Percentiles rank a stretch among this genome's conserved stretches.
Conservation (phyloP, 2,888 invertebrate species). For the Pristionchus japonicus region DNA sequence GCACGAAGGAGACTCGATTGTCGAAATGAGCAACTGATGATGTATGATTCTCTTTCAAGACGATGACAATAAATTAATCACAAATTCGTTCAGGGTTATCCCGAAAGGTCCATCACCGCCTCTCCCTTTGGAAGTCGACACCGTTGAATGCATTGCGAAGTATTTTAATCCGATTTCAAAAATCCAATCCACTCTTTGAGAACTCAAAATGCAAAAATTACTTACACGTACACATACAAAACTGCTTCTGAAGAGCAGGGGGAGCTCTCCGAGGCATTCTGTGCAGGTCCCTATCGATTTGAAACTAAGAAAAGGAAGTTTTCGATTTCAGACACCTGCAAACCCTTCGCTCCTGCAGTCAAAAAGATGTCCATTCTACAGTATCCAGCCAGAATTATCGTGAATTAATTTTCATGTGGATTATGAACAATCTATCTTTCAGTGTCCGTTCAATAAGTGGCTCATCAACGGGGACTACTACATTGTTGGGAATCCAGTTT, state of each 20-base stretch:
- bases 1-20: neutral
- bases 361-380: no score
- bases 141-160: neutral
- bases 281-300: neutral
- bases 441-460: neutral
- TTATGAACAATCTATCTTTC: neutral
- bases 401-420: neutral
- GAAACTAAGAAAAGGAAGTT: neutral
- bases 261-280: neutral
- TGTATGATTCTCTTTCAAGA: neutral
- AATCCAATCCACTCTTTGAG: no score
- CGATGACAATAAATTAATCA: neutral
- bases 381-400: neutral
- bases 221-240: neutral
- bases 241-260: neutral
- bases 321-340: neutral
- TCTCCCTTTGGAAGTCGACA: neutral
- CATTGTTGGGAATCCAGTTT: neutral
- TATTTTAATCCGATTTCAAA: neutral
- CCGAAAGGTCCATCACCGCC: neutral
- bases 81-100: neutral
- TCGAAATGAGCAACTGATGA: neutral
- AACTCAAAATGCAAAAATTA: neutral
- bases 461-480: neutral
- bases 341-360: no score